Conservation (phyloP, 2,888 invertebrate genomes). For the Tipula unca region DNA sequence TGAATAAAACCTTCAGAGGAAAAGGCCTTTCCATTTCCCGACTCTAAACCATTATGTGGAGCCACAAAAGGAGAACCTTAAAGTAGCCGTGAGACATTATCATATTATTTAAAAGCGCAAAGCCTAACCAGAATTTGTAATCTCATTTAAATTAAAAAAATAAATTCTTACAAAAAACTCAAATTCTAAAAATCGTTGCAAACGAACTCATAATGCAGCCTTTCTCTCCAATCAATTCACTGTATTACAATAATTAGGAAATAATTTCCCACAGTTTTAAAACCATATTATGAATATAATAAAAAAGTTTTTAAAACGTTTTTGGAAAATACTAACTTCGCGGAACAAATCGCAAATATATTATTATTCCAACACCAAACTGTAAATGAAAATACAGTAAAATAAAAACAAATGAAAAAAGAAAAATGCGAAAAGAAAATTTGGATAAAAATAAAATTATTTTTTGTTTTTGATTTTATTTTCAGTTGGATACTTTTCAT, state of each 20-base stretch:
- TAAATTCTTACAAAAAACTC: too few species aligned
- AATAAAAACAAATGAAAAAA: neutral
- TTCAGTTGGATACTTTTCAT: slow-evolving; percentile 8
- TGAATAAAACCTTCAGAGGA: too few species aligned
- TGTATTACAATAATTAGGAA: neutral
- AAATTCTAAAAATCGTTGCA: too few species aligned
- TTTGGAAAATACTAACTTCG: neutral
- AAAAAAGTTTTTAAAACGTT: neutral
- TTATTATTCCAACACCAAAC: neutral
- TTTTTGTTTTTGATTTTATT: neutral
- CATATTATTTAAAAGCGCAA: too few species aligned
- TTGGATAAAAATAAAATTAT: neutral
- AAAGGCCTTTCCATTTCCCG: too few species aligned
- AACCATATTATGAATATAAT: neutral
- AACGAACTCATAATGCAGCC: neutral
- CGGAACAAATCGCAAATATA: neutral
- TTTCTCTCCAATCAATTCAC: neutral
- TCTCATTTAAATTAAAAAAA: too few species aligned
- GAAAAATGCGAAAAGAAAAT: neutral
- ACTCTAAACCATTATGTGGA: too few species aligned
- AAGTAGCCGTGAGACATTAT: too few species aligned
- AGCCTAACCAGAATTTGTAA: too few species aligned
- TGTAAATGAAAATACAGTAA: neutral
- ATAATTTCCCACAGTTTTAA: neutral
- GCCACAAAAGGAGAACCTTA: too few species aligned